phyloP scores from a whole-genome alignment of 92 coral and sea anemone species.

The Pocillopora meandrina region DNA sequence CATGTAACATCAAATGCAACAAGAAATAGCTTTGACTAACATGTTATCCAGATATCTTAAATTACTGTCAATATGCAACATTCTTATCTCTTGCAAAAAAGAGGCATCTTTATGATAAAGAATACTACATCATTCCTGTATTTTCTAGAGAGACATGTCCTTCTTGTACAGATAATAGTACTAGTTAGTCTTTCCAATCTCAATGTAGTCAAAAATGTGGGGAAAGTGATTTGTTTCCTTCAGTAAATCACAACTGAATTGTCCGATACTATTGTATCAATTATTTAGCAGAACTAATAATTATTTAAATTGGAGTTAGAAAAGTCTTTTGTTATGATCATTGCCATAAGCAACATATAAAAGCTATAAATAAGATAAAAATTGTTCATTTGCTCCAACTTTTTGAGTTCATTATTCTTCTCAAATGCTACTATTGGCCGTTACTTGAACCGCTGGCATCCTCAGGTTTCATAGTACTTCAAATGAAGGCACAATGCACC shows the following conservation, averaged over 20 bases:
- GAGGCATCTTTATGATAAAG: no score
- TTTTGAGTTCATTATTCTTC: background rate
- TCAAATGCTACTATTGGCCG: background rate
- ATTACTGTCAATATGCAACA: no score
- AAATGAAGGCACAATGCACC: background rate
- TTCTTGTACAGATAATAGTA: no score
- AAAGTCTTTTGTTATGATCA: slow-evolving; percentile 21
- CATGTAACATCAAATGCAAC: no score
- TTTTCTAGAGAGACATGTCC: no score
- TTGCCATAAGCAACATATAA: slow-evolving; percentile 37
- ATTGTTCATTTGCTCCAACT: slow-evolving; percentile 13
- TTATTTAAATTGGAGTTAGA: background rate
- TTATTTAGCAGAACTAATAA: slow-evolving; percentile 1
- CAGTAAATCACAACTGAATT: background rate
- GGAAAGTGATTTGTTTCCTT: background rate
- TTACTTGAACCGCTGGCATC: slow-evolving; percentile 2
- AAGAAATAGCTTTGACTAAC: no score
- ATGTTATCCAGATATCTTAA: no score
- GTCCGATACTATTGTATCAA: background rate
- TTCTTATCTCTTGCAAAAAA: no score
- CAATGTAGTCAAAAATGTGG: slow-evolving; percentile 1
- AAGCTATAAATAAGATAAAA: slow-evolving; percentile 58
- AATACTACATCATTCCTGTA: no score
- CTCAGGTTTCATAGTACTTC: background rate
- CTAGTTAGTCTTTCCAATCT: background rate